Evolutionary conservation across 2,797 vertebrate species (phyloP).

Genomic region (Trachops cirrhosus): DNA sequence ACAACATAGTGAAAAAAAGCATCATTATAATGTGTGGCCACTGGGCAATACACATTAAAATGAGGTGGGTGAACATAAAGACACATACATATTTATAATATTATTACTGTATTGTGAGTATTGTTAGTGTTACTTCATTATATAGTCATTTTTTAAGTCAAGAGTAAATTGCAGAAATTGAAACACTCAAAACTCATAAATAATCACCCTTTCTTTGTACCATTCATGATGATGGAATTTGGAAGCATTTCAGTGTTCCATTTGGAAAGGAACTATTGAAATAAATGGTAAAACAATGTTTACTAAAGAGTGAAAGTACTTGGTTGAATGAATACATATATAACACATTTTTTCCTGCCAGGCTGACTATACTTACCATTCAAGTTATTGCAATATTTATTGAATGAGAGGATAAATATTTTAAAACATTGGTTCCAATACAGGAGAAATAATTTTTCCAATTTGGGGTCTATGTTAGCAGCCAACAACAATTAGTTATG

Average conservation of each 20-base stretch:
- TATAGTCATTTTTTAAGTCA: slow-evolving; percentile 1
- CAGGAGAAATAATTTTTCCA: neutral
- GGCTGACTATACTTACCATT: neutral
- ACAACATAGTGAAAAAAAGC: neutral
- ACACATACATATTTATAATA: neutral
- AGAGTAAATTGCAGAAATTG: slow-evolving; percentile 1
- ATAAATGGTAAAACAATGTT: neutral
- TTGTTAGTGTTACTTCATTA: slow-evolving; percentile 11
- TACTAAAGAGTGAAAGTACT: neutral
- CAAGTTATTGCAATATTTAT: neutral
- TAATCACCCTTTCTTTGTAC: neutral
- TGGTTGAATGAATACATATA: neutral
- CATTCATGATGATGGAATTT: neutral
- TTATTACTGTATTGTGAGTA: neutral
- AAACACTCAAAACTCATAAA: neutral
- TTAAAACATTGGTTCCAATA: neutral
- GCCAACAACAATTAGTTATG: neutral
- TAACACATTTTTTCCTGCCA: neutral
- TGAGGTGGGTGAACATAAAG: neutral
- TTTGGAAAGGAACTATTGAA: neutral
- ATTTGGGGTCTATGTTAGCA: neutral
- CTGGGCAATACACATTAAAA: neutral
- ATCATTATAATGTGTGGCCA: neutral
- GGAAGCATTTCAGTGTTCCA: neutral
- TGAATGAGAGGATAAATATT: slow-evolving; percentile 19